Percentiles rank a stretch among this genome's conserved stretches.
phyloP scores from a whole-genome alignment of 2,888 invertebrate species.

The Bugula neritina region DNA sequence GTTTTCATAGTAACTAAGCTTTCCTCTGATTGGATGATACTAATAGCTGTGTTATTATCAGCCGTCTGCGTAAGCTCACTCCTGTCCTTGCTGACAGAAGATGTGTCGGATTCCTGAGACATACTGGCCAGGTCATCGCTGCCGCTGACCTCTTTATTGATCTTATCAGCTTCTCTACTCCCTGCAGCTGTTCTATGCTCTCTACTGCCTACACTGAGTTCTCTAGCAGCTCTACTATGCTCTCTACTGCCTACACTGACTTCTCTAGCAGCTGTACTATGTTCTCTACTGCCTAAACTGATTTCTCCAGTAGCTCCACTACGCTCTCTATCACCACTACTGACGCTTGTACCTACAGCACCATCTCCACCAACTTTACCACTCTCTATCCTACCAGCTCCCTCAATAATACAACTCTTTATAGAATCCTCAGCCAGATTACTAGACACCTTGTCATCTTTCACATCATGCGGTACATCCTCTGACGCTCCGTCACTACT shows the following conservation, averaged over 20 bases:
- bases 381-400: neutral
- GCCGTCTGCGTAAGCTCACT: neutral
- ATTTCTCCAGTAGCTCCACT: neutral
- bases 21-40: neutral
- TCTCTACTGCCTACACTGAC: neutral
- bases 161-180: neutral
- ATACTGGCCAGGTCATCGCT: neutral
- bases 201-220: neutral
- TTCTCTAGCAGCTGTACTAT: neutral
- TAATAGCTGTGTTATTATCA: neutral
- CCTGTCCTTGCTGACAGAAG: neutral
- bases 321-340: neutral
- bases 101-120: neutral
- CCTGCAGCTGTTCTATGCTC: neutral
- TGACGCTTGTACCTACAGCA: neutral
- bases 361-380: neutral
- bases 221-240: neutral
- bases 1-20: neutral
- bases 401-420: neutral
- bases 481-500: no score
- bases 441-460: neutral
- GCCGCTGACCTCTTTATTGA: neutral
- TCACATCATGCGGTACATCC: no score
- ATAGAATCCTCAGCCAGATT: neutral
- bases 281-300: neutral